Percentiles rank a stretch among this genome's conserved stretches.
These are phyloP conservation scores for Premnoplex brunnescens DNA, from an alignment of 2,797 vertebrate genomes.

Conservation along the genomic window DNA sequence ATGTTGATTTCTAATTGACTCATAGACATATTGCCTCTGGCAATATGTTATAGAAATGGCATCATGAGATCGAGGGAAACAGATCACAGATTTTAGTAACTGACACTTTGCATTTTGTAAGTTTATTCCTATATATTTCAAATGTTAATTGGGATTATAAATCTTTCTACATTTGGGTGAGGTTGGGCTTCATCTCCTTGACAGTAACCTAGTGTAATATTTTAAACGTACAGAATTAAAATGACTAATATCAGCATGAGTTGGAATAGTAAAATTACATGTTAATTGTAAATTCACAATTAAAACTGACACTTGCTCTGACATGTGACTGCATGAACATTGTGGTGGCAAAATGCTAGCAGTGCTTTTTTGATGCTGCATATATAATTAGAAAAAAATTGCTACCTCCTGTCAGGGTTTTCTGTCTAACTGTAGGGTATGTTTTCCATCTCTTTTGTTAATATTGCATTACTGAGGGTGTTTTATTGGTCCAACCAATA, in stretches of 20 bases:
- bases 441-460: conserved; percentile 42
- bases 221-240: conserved; percentile 51
- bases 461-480: conserved; percentile 12
- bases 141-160: conserved; percentile 72
- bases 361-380: conserved; percentile 60
- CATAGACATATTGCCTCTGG: conserved; percentile 54
- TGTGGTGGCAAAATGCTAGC: conserved; percentile 61
- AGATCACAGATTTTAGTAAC: conserved; percentile 61
- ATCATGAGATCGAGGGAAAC: conserved; percentile 46
- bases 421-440: conserved; percentile 28
- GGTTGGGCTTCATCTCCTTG: conserved; percentile 10
- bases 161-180: conserved; percentile 24
- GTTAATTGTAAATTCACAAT: conserved; percentile 72
- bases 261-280: conserved; percentile 54
- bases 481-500: conserved; percentile 9
- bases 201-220: conserved; percentile 30
- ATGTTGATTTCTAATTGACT: conserved; percentile 67
- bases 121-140: conserved; percentile 46
- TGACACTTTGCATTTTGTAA: conserved; percentile 57
- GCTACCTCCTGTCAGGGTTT: conserved; percentile 57
- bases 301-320: conserved; percentile 67
- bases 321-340: conserved; percentile 58
- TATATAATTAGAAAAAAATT: conserved; percentile 64
- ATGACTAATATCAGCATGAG: conserved; percentile 46
- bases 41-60: conserved; percentile 57